Evolutionary conservation across 2,888 invertebrate species (phyloP).

Genomic region (Tenthredo amoena): DNA sequence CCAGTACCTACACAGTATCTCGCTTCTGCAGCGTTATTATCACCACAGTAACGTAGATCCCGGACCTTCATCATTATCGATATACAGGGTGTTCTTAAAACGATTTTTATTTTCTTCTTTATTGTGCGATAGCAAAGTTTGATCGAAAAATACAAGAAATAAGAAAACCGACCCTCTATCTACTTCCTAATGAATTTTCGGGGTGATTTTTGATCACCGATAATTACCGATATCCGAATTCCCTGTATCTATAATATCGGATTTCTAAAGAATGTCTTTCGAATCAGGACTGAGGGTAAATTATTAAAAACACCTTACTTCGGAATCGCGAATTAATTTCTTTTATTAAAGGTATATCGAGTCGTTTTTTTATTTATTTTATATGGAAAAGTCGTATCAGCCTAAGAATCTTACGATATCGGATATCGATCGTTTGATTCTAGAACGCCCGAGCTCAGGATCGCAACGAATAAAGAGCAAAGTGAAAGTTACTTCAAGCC

Average conservation of each 20-base stretch:
- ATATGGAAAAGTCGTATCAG: background rate
- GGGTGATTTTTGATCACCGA: background rate
- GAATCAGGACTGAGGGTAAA: background rate
- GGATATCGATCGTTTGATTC: slow-evolving; percentile 24
- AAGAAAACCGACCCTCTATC: background rate
- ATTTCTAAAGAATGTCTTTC: background rate
- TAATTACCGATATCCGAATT: background rate
- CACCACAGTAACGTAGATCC: slow-evolving; percentile 77
- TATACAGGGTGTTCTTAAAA: slow-evolving; percentile 51
- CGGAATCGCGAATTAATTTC: background rate
- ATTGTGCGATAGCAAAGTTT: background rate
- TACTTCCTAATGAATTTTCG: background rate
- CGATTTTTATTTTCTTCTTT: slow-evolving; percentile 44
- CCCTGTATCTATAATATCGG: background rate
- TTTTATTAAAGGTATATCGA: background rate
- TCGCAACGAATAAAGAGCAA: slow-evolving; percentile 45
- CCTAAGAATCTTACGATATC: slow-evolving; percentile 21
- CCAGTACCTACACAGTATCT: slow-evolving; percentile 75
- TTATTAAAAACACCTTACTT: background rate
- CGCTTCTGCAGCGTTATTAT: slow-evolving; percentile 77
- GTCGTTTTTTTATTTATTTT: background rate
- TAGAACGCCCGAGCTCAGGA: slow-evolving; percentile 42
- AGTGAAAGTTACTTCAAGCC: slow-evolving; percentile 39
- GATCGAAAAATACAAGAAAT: background rate
- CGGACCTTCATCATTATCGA: slow-evolving; percentile 56